Conservation (phyloP, 2,797 vertebrate species). For the Poecile montanus region DNA sequence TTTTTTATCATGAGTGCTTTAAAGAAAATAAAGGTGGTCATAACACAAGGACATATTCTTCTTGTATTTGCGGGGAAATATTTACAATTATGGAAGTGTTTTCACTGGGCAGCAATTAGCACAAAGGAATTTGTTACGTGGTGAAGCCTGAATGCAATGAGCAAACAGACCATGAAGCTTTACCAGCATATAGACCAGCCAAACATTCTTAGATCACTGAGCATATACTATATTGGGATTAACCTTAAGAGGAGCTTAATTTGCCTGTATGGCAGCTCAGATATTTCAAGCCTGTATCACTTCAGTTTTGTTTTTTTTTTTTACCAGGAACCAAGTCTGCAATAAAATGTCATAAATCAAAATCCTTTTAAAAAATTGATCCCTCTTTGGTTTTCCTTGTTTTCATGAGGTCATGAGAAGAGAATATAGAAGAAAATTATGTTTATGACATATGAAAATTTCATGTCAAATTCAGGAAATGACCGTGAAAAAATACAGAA, state of each 20-base stretch:
- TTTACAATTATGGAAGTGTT: background rate
- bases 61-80: background rate
- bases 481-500: background rate
- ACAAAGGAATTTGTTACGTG: background rate
- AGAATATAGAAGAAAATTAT: background rate
- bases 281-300: background rate
- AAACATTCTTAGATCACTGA: background rate
- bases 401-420: background rate
- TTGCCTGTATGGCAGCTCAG: background rate
- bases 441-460: background rate
- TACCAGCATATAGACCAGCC: background rate
- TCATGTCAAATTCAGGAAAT: background rate
- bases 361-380: background rate
- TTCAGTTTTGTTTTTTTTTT: background rate
- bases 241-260: background rate
- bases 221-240: fast-evolving
- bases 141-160: background rate
- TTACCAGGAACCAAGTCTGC: background rate
- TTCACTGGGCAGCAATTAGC: background rate
- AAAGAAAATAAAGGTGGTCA: conserved; percentile 6
- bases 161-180: background rate
- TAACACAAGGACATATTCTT: background rate
- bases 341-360: background rate
- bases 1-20: background rate
- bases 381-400: background rate